These are phyloP conservation scores for Synanthedon tipuliformis DNA, from an alignment of 2,888 invertebrate species.

Conservation along the genomic window DNA sequence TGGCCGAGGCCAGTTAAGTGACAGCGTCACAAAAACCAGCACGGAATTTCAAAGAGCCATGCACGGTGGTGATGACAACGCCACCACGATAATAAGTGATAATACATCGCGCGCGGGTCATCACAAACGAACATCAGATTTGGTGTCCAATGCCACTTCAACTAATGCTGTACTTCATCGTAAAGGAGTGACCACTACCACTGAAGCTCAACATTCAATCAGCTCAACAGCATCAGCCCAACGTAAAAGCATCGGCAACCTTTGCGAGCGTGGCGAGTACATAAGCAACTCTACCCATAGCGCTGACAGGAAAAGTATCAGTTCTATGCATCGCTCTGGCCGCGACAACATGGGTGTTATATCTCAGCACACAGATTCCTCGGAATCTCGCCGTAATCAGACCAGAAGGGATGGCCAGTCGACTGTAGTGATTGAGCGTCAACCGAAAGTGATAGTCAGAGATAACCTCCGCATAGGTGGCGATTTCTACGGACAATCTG, in stretches of 20 bases:
- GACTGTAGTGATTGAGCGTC: slow-evolving; percentile 67
- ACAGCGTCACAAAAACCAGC: slow-evolving; percentile 61
- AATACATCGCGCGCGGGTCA: slow-evolving; percentile 51
- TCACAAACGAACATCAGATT: slow-evolving; percentile 80
- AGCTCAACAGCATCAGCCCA: slow-evolving; percentile 82
- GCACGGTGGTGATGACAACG: slow-evolving; percentile 37
- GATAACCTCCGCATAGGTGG: slow-evolving; percentile 80
- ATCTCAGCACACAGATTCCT: slow-evolving; percentile 63
- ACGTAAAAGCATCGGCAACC: slow-evolving; percentile 82
- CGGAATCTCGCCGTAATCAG: slow-evolving; percentile 41
- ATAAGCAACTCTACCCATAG: slow-evolving; percentile 75
- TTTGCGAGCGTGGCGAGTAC: slow-evolving; percentile 79
- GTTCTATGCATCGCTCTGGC: slow-evolving; percentile 80
- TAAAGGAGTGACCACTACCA: slow-evolving; percentile 75
- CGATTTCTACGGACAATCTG: slow-evolving; percentile 79
- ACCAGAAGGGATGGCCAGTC: slow-evolving; percentile 66
- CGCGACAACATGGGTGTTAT: slow-evolving; percentile 63
- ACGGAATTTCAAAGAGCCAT: slow-evolving; percentile 67
- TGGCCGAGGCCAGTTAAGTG: slow-evolving; percentile 54
- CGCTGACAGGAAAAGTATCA: slow-evolving; percentile 81
- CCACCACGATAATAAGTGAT: slow-evolving; percentile 20
- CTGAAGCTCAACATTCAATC: slow-evolving; percentile 79
- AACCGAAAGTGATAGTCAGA: slow-evolving; percentile 70
- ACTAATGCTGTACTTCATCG: slow-evolving; percentile 83
- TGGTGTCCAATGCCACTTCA: slow-evolving; percentile 80